A percentile compares a stretch with the other conserved stretches of the same genome.
These are phyloP conservation scores for Clunio marinus DNA, from an alignment of 2,888 invertebrate genomes.

Conservation along the genomic window DNA sequence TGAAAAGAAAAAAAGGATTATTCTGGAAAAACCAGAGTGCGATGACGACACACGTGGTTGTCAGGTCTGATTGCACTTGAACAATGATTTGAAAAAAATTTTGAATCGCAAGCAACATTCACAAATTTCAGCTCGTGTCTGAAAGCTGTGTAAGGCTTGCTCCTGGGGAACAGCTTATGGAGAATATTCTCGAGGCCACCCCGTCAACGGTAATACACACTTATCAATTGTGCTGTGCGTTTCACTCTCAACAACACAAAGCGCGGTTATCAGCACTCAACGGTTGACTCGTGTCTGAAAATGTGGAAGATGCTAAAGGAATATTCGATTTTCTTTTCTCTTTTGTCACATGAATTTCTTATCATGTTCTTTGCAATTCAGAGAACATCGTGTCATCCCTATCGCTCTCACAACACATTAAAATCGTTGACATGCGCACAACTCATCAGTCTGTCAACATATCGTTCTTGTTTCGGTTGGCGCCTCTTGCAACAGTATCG, in stretches of 20 bases:
- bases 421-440: background rate
- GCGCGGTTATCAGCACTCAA: constrained; percentile 37
- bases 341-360: background rate
- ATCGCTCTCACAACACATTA: background rate
- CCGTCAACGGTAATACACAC: constrained; percentile 6
- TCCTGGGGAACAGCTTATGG: constrained; percentile 1
- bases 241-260: constrained; percentile 16
- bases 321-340: background rate
- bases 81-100: constrained; percentile 15
- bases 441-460: background rate
- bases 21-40: background rate
- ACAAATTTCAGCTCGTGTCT: constrained; percentile 26
- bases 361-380: background rate
- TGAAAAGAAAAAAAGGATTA: constrained; percentile 8
- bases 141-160: constrained; percentile 28
- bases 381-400: background rate
- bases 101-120: constrained; percentile 17
- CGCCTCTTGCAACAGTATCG: constrained; percentile 29
- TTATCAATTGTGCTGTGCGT: constrained; percentile 30
- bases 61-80: constrained; percentile 34
- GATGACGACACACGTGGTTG: constrained; percentile 29
- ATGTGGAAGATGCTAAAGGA: constrained; percentile 21
- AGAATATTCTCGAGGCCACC: background rate
- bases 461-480: constrained; percentile 8
- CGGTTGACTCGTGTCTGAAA: constrained; percentile 37